Conservation (phyloP, 1,140 invertebrate genomes). For the Melanaphis sacchari region DNA sequence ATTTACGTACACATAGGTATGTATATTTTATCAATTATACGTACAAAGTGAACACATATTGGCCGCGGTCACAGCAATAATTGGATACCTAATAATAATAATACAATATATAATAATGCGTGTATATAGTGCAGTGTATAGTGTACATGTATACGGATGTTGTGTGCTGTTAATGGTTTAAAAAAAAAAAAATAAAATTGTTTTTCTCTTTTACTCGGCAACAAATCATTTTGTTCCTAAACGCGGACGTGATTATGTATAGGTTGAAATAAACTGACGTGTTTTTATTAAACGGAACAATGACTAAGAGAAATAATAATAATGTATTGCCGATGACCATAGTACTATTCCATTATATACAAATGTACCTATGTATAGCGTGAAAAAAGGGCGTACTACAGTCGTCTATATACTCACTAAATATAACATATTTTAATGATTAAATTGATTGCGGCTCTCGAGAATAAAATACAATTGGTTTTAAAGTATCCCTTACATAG, state of each 20-base stretch:
- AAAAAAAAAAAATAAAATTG: constrained; percentile 5
- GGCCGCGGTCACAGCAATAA: not conserved
- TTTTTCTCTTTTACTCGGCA: constrained; percentile 12
- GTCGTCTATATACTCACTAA: not conserved
- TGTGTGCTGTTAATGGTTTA: not conserved
- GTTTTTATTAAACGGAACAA: constrained; percentile 14
- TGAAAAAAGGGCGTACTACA: not conserved
- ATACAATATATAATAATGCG: not conserved
- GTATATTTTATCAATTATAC: not conserved
- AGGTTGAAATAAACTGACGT: not conserved
- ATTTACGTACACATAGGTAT: not conserved
- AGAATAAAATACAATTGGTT: not conserved
- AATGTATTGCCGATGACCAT: constrained; percentile 5
- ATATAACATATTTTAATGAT: not conserved
- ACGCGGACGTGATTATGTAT: not conserved
- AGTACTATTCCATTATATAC: not conserved
- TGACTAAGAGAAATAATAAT: constrained; percentile 5
- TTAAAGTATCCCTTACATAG: not conserved
- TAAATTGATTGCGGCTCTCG: not conserved
- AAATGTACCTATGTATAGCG: not conserved
- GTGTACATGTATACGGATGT: not conserved
- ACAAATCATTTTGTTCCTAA: not conserved
- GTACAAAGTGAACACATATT: not conserved
- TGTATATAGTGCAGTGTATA: too few species aligned
- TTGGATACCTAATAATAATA: not conserved